phyloP scores from a whole-genome alignment of 1,140 invertebrate species.

The Dendroctonus ponderosae region DNA sequence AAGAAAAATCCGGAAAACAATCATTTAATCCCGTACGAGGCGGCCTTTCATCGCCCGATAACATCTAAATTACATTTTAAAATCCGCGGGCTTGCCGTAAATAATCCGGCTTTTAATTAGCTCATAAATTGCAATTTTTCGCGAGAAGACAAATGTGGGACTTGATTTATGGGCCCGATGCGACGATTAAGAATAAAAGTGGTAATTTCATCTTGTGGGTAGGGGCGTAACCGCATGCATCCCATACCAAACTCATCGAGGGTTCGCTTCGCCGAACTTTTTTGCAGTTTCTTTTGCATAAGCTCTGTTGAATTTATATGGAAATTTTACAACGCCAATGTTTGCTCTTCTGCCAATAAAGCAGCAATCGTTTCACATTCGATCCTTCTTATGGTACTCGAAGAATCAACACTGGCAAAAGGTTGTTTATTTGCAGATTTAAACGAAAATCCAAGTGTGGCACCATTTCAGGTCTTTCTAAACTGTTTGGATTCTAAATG shows the following conservation, averaged over 20 bases:
- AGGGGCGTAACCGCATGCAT: too few relatives aligned
- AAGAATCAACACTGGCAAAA: too few relatives aligned
- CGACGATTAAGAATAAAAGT: constrained; percentile 26
- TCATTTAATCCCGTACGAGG: constrained; percentile 27
- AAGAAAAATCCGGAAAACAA: constrained; percentile 27
- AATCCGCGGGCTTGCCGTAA: constrained; percentile 24
- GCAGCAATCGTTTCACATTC: too few relatives aligned
- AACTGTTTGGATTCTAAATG: too few relatives aligned
- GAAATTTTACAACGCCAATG: too few relatives aligned
- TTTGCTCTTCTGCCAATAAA: too few relatives aligned
- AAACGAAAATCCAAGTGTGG: too few relatives aligned
- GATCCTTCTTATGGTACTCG: too few relatives aligned
- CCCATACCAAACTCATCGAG: not conserved
- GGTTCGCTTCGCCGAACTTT: not conserved
- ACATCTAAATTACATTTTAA: constrained; percentile 34
- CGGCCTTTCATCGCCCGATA: constrained; percentile 32
- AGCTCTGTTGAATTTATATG: too few relatives aligned
- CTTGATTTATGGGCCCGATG: constrained; percentile 22
- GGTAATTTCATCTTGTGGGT: constrained; percentile 4
- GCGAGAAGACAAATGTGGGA: constrained; percentile 26
- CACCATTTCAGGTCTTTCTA: too few relatives aligned
- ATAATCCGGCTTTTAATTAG: constrained; percentile 33
- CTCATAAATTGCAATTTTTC: constrained; percentile 34
- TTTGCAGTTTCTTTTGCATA: too few relatives aligned
- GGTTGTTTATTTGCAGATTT: too few relatives aligned